These are phyloP conservation scores for Holotrichia oblita DNA, from an alignment of 1,140 invertebrate genomes.

Conservation along the genomic window DNA sequence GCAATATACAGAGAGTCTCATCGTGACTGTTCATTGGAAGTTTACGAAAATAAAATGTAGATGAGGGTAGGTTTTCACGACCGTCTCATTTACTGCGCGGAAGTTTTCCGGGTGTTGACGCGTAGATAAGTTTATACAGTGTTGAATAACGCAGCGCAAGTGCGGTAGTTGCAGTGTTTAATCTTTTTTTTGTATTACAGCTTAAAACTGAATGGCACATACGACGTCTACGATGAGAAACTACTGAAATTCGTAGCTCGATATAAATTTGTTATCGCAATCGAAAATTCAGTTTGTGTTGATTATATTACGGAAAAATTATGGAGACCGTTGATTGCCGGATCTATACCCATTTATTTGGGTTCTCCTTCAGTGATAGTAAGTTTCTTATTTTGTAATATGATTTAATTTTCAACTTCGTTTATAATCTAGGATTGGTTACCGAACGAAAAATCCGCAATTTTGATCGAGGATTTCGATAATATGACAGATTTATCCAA, in stretches of 20 bases:
- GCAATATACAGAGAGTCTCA: too few species aligned
- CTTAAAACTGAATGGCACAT: neutral
- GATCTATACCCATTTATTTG: slow-evolving; percentile 83
- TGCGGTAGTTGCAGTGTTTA: too few species aligned
- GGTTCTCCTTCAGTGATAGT: slow-evolving; percentile 76
- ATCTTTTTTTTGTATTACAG: slow-evolving; percentile 31
- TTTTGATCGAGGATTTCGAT: slow-evolving; percentile 68
- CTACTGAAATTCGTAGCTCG: slow-evolving; percentile 72
- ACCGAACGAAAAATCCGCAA: slow-evolving; percentile 71
- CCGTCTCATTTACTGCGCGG: too few species aligned
- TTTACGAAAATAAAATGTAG: too few species aligned
- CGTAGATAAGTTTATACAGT: too few species aligned
- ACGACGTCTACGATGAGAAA: slow-evolving; percentile 57
- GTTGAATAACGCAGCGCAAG: too few species aligned
- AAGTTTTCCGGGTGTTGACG: too few species aligned
- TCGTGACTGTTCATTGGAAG: too few species aligned
- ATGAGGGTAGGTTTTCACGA: too few species aligned
- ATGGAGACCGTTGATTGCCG: slow-evolving; percentile 83
- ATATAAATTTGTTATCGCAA: slow-evolving; percentile 87
- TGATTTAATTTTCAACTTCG: slow-evolving; percentile 16
- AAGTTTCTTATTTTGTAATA: slow-evolving; percentile 43
- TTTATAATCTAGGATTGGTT: slow-evolving; percentile 66
- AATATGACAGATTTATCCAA: slow-evolving; percentile 66
- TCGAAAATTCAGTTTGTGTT: slow-evolving; percentile 87
- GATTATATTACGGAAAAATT: slow-evolving; percentile 93